Evolutionary conservation across 2,797 vertebrate species (phyloP).

Genomic region (Aselliscus stoliczkanus): DNA sequence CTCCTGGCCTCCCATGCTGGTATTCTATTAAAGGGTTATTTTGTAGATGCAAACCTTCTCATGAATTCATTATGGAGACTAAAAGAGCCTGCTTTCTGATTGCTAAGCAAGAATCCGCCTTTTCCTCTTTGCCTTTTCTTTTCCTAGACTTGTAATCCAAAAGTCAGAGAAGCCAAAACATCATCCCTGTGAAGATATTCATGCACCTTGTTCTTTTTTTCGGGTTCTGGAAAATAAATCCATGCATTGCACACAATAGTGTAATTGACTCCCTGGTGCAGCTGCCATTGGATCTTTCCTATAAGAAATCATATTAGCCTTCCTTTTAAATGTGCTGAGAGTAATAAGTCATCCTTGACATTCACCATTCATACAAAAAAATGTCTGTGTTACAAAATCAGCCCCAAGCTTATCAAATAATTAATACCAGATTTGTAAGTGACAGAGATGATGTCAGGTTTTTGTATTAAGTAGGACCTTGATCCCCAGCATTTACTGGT

Average conservation of each 20-base stretch:
- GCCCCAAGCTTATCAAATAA: constrained; percentile 71
- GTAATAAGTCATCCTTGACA: constrained; percentile 79
- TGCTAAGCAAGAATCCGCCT: constrained; percentile 60
- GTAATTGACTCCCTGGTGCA: constrained; percentile 75
- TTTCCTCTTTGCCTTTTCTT: constrained; percentile 46
- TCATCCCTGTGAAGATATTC: constrained; percentile 66
- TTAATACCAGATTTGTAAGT: constrained; percentile 74
- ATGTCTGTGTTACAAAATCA: constrained; percentile 53
- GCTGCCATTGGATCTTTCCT: constrained; percentile 70
- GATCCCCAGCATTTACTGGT: constrained; percentile 51
- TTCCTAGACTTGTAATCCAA: constrained; percentile 58
- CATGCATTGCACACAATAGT: constrained; percentile 49
- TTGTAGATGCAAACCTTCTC: background rate
- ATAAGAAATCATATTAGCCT: constrained; percentile 77
- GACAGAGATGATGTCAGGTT: constrained; percentile 58
- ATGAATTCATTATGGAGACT: background rate
- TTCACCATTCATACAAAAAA: constrained; percentile 74
- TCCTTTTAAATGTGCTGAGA: constrained; percentile 75
- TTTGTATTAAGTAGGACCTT: constrained; percentile 64
- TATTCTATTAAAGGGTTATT: background rate
- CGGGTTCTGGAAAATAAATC: constrained; percentile 70
- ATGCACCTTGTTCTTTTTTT: constrained; percentile 68
- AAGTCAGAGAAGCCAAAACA: constrained; percentile 56
- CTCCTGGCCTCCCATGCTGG: background rate
- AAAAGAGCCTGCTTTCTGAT: constrained; percentile 41